Evolutionary conservation across 2,113 vertebrate species (phyloP), one percentile per base, ranked within the genome.

Genomic region (Naja naja): DNA sequence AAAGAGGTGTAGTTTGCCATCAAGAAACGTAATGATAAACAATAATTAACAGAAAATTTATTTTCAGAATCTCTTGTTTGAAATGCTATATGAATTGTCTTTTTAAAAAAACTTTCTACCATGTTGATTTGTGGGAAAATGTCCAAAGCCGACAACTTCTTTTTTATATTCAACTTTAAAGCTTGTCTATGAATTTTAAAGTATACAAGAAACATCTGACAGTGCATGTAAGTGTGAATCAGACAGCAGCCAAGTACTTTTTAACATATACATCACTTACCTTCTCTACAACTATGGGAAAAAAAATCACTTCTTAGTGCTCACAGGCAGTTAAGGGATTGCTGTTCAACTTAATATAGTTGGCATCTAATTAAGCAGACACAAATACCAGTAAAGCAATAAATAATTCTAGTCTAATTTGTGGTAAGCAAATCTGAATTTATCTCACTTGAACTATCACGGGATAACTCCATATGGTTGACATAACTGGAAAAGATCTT

Each of bases 1-100:
- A 86, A 4, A 52, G 0, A n/a, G 1, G 0, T 0, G 0, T 92
- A 56, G 89, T 20, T 89, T 95, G 90, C 74, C 30, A 93, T 25
- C 30, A 12, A 89, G 0, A 6, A 91, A 89, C 91, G 92, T 0
- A 54, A 60, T 64, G 11, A 85, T 86, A 91, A 91, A 87, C 89
- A 85, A 92, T 85, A 92, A 89, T 92, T 92, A 92, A 89, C 25
- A 20, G 5, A 89, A 85, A 16, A 58, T 49, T 85, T 89, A 10
- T 56, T 74, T 89, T 58, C 55, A 55, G 69, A 93, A 20, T 53
- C 47, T 30, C 47, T 88, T 52, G 55, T 43, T 92, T 81, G n/a
- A 27, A 89, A 20, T 89, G 39, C 47, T 22, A 34, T 34, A 81
- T 49, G 12, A 85, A 89, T 92, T 92, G 34, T 56, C 18, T 89